Evolutionary conservation across 2,888 invertebrate species (phyloP).

Genomic region (Criorhina ranunculi): DNA sequence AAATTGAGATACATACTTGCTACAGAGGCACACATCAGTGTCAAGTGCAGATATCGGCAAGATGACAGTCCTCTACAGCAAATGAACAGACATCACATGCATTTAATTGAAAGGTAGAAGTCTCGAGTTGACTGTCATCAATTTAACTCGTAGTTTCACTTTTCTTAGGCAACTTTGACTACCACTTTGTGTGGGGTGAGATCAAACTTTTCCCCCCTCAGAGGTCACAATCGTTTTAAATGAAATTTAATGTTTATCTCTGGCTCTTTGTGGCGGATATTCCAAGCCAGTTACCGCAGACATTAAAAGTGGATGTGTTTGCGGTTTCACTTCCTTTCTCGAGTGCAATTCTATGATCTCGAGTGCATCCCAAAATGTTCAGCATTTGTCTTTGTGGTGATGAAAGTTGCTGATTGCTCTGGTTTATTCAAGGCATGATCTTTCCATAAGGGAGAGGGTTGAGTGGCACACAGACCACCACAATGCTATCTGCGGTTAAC

Average conservation of each 20-base stretch:
- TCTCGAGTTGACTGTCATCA: slow-evolving; percentile 30
- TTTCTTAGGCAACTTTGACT: slow-evolving; percentile 42
- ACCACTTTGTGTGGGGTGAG: slow-evolving; percentile 5
- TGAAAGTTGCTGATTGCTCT: slow-evolving; percentile 55
- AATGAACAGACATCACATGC: slow-evolving; percentile 24
- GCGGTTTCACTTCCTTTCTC: slow-evolving; percentile 42
- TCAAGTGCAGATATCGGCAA: slow-evolving; percentile 56
- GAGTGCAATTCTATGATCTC: slow-evolving; percentile 30
- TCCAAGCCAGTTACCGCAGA: slow-evolving; percentile 26
- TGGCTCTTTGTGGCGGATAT: slow-evolving; percentile 18
- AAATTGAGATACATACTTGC: slow-evolving; percentile 7
- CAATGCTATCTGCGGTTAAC: slow-evolving; percentile 46
- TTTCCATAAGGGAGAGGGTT: slow-evolving; percentile 15
- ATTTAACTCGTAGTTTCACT: slow-evolving; percentile 50
- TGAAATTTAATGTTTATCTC: slow-evolving; percentile 46
- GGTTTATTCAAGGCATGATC: slow-evolving; percentile 24
- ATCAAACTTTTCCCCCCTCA: slow-evolving; percentile 29
- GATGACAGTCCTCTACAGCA: slow-evolving; percentile 1
- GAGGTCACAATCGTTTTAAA: slow-evolving; percentile 48
- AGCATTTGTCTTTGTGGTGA: slow-evolving; percentile 51
- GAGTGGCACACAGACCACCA: slow-evolving; percentile 30
- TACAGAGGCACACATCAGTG: slow-evolving; percentile 46
- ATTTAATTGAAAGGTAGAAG: slow-evolving; percentile 44
- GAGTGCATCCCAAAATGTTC: slow-evolving; percentile 54
- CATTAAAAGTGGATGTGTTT: slow-evolving; percentile 41